Evolutionary conservation across 2,888 invertebrate genomes (phyloP).

Genomic region (Coremacera marginata): DNA sequence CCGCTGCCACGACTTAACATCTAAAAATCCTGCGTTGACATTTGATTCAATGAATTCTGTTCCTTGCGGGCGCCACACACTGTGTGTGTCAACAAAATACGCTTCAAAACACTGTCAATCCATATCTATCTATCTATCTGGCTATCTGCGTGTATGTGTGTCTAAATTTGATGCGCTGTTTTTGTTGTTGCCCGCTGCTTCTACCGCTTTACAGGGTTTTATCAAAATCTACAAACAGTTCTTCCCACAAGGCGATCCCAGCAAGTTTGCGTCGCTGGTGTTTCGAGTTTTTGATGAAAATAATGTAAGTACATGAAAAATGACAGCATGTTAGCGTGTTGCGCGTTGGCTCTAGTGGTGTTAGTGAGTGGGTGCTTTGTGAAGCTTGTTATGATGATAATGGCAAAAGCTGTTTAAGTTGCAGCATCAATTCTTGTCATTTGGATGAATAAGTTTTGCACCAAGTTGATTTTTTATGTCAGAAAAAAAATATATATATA

Average conservation of each 20-base stretch:
- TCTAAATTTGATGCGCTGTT: constrained; percentile 5
- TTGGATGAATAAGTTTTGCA: too few species aligned
- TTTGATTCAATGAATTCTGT: neutral
- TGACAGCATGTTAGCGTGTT: neutral
- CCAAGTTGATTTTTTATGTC: too few species aligned
- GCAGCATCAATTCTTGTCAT: too few species aligned
- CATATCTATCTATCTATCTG: neutral
- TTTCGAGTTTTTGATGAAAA: constrained; percentile 99
- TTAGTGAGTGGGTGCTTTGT: too few species aligned
- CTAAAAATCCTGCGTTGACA: constrained; percentile 6
- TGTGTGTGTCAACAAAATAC: constrained; percentile 18
- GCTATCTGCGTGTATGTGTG: constrained; percentile 9
- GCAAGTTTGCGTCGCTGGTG: constrained; percentile 97
- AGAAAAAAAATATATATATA: too few species aligned
- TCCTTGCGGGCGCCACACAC: neutral
- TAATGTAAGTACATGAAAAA: constrained; percentile 81
- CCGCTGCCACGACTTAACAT: neutral
- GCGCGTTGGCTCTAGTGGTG: too few species aligned
- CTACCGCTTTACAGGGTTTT: constrained; percentile 84
- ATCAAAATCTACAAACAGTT: constrained; percentile 99
- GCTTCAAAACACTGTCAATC: constrained; percentile 6
- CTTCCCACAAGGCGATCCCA: constrained; percentile 99
- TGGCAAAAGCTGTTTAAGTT: too few species aligned
- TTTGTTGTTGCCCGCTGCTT: constrained; percentile 20
- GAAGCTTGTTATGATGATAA: too few species aligned